These are phyloP conservation scores for Diachasma alloeum DNA, from an alignment of 1,140 invertebrate genomes.

Conservation along the genomic window DNA sequence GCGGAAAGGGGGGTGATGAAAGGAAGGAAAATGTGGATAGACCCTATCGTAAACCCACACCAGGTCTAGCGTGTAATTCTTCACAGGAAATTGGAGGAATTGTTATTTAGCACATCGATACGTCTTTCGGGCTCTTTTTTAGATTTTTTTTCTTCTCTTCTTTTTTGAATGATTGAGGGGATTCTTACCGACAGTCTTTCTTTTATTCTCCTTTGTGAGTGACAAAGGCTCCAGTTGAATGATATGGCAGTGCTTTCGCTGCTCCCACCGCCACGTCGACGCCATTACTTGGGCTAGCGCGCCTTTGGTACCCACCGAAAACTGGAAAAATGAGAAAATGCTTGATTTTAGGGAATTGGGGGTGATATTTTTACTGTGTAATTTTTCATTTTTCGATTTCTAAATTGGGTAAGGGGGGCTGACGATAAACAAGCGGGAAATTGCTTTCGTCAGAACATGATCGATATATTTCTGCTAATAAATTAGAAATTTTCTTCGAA, in stretches of 20 bases:
- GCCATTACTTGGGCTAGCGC: conserved; percentile 62
- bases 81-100: conserved; percentile 34
- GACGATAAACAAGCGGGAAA: too few relatives aligned
- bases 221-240: conserved; percentile 60
- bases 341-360: too few relatives aligned
- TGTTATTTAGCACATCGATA: conserved; percentile 6
- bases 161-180: background rate
- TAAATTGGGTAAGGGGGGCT: too few relatives aligned
- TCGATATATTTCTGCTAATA: too few relatives aligned
- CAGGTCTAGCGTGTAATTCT: conserved; percentile 5
- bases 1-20: background rate
- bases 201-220: conserved; percentile 56
- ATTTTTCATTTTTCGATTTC: too few relatives aligned
- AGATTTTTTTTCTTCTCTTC: background rate
- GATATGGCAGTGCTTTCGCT: conserved; percentile 63
- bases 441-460: too few relatives aligned
- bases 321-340: conserved; percentile 37
- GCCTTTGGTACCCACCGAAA: conserved; percentile 41
- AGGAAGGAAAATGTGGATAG: conserved; percentile 6
- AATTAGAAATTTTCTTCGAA: too few relatives aligned
- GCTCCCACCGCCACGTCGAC: conserved; percentile 61
- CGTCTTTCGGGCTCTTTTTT: background rate
- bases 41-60: background rate
- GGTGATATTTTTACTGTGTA: too few relatives aligned
- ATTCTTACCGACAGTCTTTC: conserved; percentile 54